Percentiles rank a stretch among this genome's conserved stretches.
phyloP scores from a whole-genome alignment of 2,113 vertebrate species.

The Brevimyrus niger region DNA sequence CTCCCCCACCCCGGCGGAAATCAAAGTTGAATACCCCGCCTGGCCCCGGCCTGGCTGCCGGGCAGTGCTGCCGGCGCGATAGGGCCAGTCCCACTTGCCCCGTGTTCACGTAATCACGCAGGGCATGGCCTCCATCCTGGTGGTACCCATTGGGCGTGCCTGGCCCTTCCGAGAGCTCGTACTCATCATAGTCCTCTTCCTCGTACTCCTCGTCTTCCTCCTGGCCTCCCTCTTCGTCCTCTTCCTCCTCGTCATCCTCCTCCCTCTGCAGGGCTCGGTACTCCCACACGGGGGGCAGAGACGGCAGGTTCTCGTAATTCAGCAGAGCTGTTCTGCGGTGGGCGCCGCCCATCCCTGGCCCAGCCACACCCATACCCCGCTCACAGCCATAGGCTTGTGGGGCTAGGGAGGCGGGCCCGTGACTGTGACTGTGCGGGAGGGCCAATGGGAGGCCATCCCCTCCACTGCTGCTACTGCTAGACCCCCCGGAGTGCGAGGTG shows the following conservation, averaged over 20 bases:
- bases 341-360: slow-evolving; percentile 41
- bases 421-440: slow-evolving; percentile 46
- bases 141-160: slow-evolving; percentile 77
- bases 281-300: slow-evolving; percentile 89
- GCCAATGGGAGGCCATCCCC: slow-evolving; percentile 38
- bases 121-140: slow-evolving; percentile 70
- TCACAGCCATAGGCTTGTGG: slow-evolving; percentile 59
- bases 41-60: slow-evolving; percentile 41
- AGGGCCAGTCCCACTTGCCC: slow-evolving; percentile 55
- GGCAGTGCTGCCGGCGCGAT: slow-evolving; percentile 44
- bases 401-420: slow-evolving; percentile 50
- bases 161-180: slow-evolving; percentile 68
- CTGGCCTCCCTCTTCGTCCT: slow-evolving; percentile 51
- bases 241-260: slow-evolving; percentile 66
- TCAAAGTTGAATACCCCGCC: slow-evolving; percentile 86
- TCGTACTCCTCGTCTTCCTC: slow-evolving; percentile 57
- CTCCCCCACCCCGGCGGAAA: slow-evolving; percentile 62
- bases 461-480: slow-evolving; percentile 69
- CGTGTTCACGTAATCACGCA: slow-evolving; percentile 76
- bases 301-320: slow-evolving; percentile 94
- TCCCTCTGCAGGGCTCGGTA: slow-evolving; percentile 68
- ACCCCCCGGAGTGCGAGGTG: slow-evolving; percentile 65
- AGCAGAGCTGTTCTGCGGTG: slow-evolving; percentile 77
- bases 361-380: slow-evolving; percentile 36
- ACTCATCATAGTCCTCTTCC: slow-evolving; percentile 67